A percentile compares a stretch with the other conserved stretches of the same genome.
Conservation (phyloP, 1,140 invertebrate species). For the Drosophila burlai region DNA sequence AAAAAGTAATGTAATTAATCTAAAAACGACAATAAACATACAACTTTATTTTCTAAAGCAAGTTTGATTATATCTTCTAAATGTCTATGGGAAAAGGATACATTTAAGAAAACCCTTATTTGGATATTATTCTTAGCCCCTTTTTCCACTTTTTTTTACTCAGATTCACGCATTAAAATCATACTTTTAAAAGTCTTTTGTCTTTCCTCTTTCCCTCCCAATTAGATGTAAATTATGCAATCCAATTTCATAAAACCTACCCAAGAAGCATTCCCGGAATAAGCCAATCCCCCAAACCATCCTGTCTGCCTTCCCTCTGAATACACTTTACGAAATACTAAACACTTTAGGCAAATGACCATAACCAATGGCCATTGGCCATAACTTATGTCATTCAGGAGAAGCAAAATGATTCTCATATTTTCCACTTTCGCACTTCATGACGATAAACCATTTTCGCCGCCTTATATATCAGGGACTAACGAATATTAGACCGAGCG, state of each 20-base stretch:
- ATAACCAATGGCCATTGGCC: conserved; percentile 55
- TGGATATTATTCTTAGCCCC: background rate
- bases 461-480: conserved; percentile 46
- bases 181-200: background rate
- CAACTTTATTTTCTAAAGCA: background rate
- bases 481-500: conserved; percentile 65
- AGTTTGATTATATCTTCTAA: background rate
- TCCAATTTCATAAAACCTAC: conserved; percentile 43
- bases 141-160: background rate
- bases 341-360: conserved; percentile 56
- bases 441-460: conserved; percentile 79
- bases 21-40: too few species aligned
- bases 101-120: too few species aligned
- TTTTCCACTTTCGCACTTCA: conserved; percentile 82
- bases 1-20: background rate
- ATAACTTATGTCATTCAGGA: conserved; percentile 55
- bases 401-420: conserved; percentile 68
- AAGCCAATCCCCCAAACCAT: conserved; percentile 6
- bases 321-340: conserved; percentile 24
- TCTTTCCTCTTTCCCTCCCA: background rate
- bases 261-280: conserved; percentile 1
- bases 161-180: background rate
- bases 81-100: too few species aligned
- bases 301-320: too few species aligned
- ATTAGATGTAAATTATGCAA: conserved; percentile 37